Conservation (phyloP, 2,113 vertebrate genomes). For the Mesitornis unicolor region DNA sequence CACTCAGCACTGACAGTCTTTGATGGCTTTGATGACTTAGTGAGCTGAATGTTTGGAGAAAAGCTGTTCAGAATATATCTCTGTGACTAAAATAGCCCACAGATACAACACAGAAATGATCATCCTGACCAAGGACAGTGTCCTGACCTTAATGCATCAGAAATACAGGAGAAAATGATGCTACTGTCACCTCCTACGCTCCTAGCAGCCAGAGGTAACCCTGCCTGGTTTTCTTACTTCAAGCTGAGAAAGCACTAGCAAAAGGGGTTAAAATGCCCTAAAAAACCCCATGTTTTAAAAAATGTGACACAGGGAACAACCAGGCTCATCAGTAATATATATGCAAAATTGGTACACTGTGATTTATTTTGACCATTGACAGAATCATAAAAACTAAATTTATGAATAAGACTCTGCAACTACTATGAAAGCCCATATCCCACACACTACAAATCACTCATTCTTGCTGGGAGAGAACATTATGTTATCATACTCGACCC, state of each 20-base stretch:
- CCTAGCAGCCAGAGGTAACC: not conserved
- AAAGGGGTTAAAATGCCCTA: not conserved
- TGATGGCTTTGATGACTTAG: not conserved
- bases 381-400: not conserved
- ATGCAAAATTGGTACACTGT: not conserved
- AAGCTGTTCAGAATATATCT: not conserved
- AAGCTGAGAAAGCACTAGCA: not conserved
- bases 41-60: not conserved
- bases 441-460: rapidly evolving
- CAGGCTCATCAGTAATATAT: not conserved
- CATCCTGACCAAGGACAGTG: not conserved
- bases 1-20: not conserved
- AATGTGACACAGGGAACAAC: rapidly evolving
- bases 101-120: rapidly evolving
- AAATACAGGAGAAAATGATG: not conserved
- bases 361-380: not conserved
- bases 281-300: not conserved
- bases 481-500: not conserved
- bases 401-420: not conserved
- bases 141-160: not conserved
- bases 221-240: not conserved
- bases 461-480: not conserved
- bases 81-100: not conserved
- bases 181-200: not conserved
- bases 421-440: rapidly evolving